Evolutionary conservation across 2,888 invertebrate species (phyloP), one percentile per base, ranked within the genome.

Genomic region (Tetranychus truncatus): DNA sequence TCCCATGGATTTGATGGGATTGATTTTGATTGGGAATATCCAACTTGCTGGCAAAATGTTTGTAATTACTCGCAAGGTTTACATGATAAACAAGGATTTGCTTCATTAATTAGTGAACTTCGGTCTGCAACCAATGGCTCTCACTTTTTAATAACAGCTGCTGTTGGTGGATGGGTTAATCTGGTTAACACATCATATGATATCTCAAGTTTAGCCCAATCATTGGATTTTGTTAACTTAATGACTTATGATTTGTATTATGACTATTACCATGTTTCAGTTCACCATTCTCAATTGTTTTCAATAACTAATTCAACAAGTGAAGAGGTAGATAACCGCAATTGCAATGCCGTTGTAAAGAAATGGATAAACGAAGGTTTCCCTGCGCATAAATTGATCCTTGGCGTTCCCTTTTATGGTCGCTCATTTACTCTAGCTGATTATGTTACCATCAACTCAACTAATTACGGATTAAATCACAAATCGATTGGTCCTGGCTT

Each of bases 21-120:
- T 0, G 93, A 94, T 80, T 85, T 95, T 45, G 93, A 94, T 80
- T 95, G 95, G 94, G 92, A 93, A 81, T 95, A 95, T 81, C 95
- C 95, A 0, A 75, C 71, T n/a, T 77, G 77, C 24, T 78, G 78
- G 78, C 78, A 77, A 45, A 76, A 76, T 0, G 74, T 74, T 18
- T 75, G 77, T 21, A 75, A 74, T 2, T 55, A 69, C 11, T 71
- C 66, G 9, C 89, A 90, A 0, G 86, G 66, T 3, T 2, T 15
- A 9, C 24, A 66, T 6, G 79, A 79, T 67, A 77, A 77, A 73
- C 15, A 73, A 1, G 78, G 78, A 45, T 79, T 77, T 66, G 76
- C 74, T 0, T 44, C 11, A 45, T 74, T 78, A 21, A 65, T 78
- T n/a, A 76, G 71, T 15, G 75, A 75, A 20, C 21, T 75, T 66